Base-by-base conservation (phyloP, 2,888 invertebrate genomes). In the Leistus spinibarbis region DNA sequence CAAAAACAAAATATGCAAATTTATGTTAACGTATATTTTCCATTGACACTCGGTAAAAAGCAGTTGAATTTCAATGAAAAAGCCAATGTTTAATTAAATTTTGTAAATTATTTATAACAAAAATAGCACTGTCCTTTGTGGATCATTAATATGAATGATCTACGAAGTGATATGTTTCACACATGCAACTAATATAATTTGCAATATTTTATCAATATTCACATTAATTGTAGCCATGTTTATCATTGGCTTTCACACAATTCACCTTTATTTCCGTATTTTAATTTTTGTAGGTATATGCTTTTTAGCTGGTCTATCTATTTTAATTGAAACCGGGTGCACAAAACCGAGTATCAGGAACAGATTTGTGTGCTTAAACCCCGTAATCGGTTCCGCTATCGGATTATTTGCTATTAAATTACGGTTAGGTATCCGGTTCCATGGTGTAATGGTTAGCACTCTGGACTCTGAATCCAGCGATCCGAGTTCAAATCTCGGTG, bases 361-460 rank as follows among this genome's bases (percentile, higher is more conserved):
- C n/a, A n/a, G n/a, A n/a, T n/a, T n/a, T n/a, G n/a, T n/a, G n/a
- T n/a, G n/a, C n/a, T n/a, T n/a, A n/a, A n/a, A n/a, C n/a, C n/a
- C n/a, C n/a, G n/a, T n/a, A n/a, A n/a, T n/a, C n/a, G n/a, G n/a
- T n/a, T n/a, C n/a, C n/a, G n/a, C n/a, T n/a, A n/a, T n/a, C n/a
- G n/a, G n/a, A n/a, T n/a, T n/a, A n/a, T n/a, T n/a, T n/a, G n/a
- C n/a, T n/a, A n/a, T n/a, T n/a, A n/a, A n/a, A n/a, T n/a, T n/a
- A n/a, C n/a, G n/a, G n/a, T n/a, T n/a, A n/a, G n/a, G n/a, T n/a
- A n/a, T n/a, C n/a, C n/a, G 91, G 87, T 91, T 91, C 91, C 84
- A 89, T 89, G 89, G 88, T 89, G 89, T 89, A 89, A 89, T 87
- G 88, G 88, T 89, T 87, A 89, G 88, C 89, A 89, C 88, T 89